Percentiles rank a stretch among this genome's conserved stretches.
phyloP scores from a whole-genome alignment of 37 sponge, comb jelly and placozoan species.

The Eunapius fragilis region DNA sequence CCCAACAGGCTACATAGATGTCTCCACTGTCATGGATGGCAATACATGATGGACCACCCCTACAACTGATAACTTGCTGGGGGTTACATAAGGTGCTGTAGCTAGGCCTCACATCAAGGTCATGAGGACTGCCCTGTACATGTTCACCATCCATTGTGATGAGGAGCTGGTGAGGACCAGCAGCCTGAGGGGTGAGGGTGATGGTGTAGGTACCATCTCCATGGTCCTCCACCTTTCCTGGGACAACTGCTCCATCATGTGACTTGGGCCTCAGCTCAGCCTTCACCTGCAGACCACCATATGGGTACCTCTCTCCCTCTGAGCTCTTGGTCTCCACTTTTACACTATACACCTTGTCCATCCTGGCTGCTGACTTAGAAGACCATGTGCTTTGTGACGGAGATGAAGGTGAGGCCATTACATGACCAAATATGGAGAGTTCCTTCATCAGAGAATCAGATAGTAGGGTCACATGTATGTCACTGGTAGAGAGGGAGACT shows the following conservation, averaged over 20 bases:
- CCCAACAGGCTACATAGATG: not conserved
- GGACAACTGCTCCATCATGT: not conserved
- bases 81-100: not conserved
- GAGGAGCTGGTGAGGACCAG: not conserved
- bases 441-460: not conserved
- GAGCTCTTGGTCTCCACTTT: not conserved
- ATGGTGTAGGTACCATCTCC: not conserved
- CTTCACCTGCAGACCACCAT: not conserved
- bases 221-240: not conserved
- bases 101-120: not conserved
- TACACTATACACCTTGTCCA: not conserved
- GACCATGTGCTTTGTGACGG: not conserved
- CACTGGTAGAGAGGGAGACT: not conserved
- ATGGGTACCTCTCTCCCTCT: not conserved
- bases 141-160: not conserved
- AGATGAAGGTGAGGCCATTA: not conserved
- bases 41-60: not conserved
- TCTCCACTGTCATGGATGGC: not conserved
- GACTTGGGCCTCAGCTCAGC: not conserved
- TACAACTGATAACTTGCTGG: not conserved
- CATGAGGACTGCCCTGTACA: not conserved
- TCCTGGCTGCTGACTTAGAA: not conserved
- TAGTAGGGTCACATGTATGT: not conserved
- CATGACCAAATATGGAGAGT: not conserved
- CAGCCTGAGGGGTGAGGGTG: not conserved